Conservation (phyloP, 2,113 vertebrate species). For the Scortum barcoo region DNA sequence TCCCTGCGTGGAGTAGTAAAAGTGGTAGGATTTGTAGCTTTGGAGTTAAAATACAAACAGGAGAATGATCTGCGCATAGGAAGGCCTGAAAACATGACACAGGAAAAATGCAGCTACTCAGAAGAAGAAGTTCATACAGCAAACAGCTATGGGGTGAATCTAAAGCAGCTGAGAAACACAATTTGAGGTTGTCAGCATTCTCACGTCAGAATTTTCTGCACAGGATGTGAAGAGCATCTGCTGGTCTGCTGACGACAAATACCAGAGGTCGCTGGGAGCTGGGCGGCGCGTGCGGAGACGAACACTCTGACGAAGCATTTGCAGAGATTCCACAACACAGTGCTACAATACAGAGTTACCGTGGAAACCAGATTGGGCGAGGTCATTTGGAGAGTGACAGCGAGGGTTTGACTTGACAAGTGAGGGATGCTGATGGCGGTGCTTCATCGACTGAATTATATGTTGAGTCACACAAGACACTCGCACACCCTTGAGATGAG, state of each 20-base stretch:
- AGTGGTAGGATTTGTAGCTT: background rate
- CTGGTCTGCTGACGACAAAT: slow-evolving; percentile 51
- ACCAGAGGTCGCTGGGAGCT: slow-evolving; percentile 39
- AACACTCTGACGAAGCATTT: slow-evolving; percentile 51
- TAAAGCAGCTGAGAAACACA: slow-evolving; percentile 53
- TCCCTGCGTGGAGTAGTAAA: background rate
- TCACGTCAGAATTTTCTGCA: slow-evolving; percentile 54
- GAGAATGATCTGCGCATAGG: background rate
- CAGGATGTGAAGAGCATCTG: slow-evolving; percentile 73
- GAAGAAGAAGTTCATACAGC: slow-evolving; percentile 42
- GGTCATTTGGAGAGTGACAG: slow-evolving; percentile 38
- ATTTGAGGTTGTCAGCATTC: slow-evolving; percentile 59
- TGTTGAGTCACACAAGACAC: slow-evolving; percentile 54
- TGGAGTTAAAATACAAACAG: background rate
- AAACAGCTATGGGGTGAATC: background rate
- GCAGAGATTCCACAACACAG: slow-evolving; percentile 76
- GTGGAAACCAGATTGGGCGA: slow-evolving; percentile 65
- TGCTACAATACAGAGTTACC: slow-evolving; percentile 62
- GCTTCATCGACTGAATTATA: slow-evolving; percentile 36
- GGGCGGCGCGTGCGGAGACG: slow-evolving; percentile 3
- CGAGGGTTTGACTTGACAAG: slow-evolving; percentile 28
- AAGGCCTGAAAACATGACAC: background rate
- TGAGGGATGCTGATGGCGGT: slow-evolving; percentile 8
- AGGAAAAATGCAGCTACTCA: slow-evolving; percentile 31
- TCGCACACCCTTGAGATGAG: slow-evolving; percentile 49